Percentiles rank a stretch among this genome's conserved stretches.
These are phyloP conservation scores for Alexandromys fortis DNA, from an alignment of 2,113 vertebrate genomes.

Conservation along the genomic window DNA sequence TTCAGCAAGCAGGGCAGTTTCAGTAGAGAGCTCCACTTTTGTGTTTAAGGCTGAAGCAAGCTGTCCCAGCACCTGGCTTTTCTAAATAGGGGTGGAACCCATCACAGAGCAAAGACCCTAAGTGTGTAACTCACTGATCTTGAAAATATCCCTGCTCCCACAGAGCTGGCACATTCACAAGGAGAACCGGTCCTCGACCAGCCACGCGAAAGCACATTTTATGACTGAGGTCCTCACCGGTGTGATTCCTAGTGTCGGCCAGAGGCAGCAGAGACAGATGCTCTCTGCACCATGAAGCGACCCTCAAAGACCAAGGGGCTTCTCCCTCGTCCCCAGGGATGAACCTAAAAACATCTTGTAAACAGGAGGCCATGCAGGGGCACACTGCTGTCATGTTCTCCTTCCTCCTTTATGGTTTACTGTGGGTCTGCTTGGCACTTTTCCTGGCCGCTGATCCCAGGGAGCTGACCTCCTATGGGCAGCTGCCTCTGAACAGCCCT, in stretches of 20 bases:
- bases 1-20: not conserved
- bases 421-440: not conserved
- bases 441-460: accelerated
- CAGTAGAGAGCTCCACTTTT: not conserved
- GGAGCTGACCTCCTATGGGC: not conserved
- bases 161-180: accelerated
- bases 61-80: not conserved
- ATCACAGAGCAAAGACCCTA: not conserved
- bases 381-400: accelerated
- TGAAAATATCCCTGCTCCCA: not conserved
- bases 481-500: not conserved
- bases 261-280: not conserved
- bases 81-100: not conserved
- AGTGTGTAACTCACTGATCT: not conserved
- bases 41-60: not conserved
- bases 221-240: not conserved
- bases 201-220: not conserved
- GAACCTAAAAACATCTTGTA: not conserved
- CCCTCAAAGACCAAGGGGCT: not conserved
- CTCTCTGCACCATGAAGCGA: not conserved
- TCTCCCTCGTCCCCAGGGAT: not conserved
- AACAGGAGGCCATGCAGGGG: accelerated
- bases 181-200: not conserved
- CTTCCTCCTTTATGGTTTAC: not conserved
- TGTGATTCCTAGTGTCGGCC: not conserved